phyloP scores from a whole-genome alignment of 2,797 vertebrate species.

The Sebastes matsubarae region DNA sequence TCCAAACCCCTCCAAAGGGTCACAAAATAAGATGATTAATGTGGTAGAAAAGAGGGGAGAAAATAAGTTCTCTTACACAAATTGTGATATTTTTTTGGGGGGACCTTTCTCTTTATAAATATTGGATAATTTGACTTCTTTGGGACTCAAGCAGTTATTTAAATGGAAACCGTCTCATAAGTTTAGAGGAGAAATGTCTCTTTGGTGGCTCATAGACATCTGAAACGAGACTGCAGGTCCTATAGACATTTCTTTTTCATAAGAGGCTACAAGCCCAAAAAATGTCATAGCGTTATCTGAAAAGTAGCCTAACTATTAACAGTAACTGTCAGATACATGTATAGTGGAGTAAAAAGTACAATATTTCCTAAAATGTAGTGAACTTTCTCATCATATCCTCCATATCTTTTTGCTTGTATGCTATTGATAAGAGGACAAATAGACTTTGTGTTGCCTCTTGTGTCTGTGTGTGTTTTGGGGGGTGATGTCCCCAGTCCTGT shows the following conservation, averaged over 20 bases:
- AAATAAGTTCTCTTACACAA: background rate
- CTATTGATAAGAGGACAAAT: conserved; percentile 15
- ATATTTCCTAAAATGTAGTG: background rate
- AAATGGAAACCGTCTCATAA: background rate
- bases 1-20: background rate
- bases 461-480: conserved; percentile 36
- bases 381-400: background rate
- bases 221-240: background rate
- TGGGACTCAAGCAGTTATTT: background rate
- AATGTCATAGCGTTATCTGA: background rate
- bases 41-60: background rate
- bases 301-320: background rate
- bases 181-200: background rate
- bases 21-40: background rate
- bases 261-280: background rate
- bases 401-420: background rate
- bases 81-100: background rate
- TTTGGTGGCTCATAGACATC: background rate
- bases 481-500: conserved; percentile 42
- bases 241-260: background rate
- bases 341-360: background rate
- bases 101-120: background rate
- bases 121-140: background rate
- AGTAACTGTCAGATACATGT: too few relatives aligned
- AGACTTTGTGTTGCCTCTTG: conserved; percentile 9